Evolutionary conservation across 2,113 vertebrate species (phyloP).

Genomic region (Oostethus manadensis): DNA sequence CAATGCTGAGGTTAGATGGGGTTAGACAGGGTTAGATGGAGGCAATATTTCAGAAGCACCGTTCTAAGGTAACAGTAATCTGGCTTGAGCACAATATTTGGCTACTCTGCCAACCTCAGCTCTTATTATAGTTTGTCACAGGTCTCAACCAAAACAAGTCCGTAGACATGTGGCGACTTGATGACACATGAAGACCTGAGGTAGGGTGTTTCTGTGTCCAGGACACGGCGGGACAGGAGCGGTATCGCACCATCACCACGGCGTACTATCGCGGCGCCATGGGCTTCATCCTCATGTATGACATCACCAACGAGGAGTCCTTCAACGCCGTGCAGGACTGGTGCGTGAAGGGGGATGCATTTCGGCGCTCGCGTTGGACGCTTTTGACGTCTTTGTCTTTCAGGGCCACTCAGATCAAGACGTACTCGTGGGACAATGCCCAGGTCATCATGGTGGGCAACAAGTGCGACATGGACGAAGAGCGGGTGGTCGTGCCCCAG

Average conservation of each 20-base stretch:
- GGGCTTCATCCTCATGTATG: slow-evolving; percentile 98
- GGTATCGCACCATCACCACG: slow-evolving; percentile 96
- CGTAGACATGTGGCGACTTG: too few species aligned
- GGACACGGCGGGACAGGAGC: slow-evolving; percentile 98
- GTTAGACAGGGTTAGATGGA: too few species aligned
- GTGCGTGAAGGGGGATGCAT: slow-evolving; percentile 60
- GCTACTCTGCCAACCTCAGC: background rate
- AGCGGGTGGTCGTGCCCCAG: slow-evolving; percentile 83
- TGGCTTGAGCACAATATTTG: background rate
- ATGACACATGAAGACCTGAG: too few species aligned
- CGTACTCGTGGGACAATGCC: slow-evolving; percentile 97
- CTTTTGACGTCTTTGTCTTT: background rate
- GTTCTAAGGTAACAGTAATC: background rate
- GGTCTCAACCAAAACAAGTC: too few species aligned
- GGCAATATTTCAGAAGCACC: too few species aligned
- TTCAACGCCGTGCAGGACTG: slow-evolving; percentile 97
- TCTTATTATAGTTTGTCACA: background rate
- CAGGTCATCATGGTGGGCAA: slow-evolving; percentile 97
- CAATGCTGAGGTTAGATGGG: too few species aligned
- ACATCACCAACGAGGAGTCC: slow-evolving; percentile 95
- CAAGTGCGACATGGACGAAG: slow-evolving; percentile 97
- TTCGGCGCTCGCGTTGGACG: too few species aligned
- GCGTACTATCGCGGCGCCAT: slow-evolving; percentile 97
- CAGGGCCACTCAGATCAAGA: slow-evolving; percentile 98
- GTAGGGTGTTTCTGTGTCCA: slow-evolving; percentile 40